phyloP scores from a whole-genome alignment of 35 echinoderm and acorn worm species.

The Apostichopus parvimensis region DNA sequence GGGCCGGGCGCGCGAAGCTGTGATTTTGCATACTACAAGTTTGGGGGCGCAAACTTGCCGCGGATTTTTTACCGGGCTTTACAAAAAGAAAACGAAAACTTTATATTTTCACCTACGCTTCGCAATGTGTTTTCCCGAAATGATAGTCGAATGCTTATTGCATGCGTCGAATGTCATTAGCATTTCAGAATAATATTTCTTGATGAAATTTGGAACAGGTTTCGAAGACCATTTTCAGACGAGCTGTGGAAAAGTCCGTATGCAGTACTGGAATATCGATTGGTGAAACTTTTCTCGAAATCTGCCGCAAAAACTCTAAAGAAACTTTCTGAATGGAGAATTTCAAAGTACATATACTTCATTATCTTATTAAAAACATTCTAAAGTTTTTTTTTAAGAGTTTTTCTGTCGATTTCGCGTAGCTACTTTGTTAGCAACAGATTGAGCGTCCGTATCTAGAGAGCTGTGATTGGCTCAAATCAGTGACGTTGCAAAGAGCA shows the following conservation, averaged over 20 bases:
- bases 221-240: not conserved
- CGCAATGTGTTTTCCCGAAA: not conserved
- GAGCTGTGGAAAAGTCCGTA: not conserved
- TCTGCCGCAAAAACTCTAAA: not conserved
- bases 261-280: not conserved
- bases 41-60: constrained; percentile 43
- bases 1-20: constrained; percentile 22
- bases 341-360: not conserved
- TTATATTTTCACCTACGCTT: not conserved
- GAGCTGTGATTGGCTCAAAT: constrained; percentile 14
- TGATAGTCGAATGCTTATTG: not conserved
- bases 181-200: not conserved
- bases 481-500: not conserved
- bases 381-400: not conserved
- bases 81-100: constrained; percentile 11
- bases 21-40: not conserved
- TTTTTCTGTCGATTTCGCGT: not conserved
- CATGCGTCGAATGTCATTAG: not conserved
- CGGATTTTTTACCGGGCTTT: constrained; percentile 51
- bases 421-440: constrained; percentile 30
- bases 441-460: constrained; percentile 22
- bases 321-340: not conserved
- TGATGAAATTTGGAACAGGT: not conserved
- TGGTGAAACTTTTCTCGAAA: not conserved
- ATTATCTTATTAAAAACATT: too few species aligned